A percentile compares a stretch with the other conserved stretches of the same genome.
Evolutionary conservation across 2,113 vertebrate genomes (phyloP).

Genomic region (Callorhinus ursinus): DNA sequence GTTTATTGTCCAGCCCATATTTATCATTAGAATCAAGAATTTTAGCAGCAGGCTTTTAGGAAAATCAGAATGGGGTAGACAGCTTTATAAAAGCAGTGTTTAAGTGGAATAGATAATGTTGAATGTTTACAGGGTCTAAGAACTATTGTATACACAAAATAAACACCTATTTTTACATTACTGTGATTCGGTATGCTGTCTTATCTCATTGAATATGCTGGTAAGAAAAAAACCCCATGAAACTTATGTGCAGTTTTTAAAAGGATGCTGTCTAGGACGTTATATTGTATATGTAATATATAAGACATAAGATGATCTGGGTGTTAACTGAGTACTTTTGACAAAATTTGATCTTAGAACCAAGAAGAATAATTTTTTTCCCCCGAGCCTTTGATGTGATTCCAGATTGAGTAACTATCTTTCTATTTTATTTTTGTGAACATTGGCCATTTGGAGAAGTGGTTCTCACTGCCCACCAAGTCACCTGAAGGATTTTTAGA

Average conservation of each 20-base stretch:
- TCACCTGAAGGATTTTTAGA: background rate
- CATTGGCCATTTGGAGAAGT: background rate
- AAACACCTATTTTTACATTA: conserved; percentile 72
- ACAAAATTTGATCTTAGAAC: background rate
- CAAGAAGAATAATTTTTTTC: background rate
- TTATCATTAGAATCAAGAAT: background rate
- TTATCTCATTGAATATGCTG: conserved; percentile 24
- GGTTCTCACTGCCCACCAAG: background rate
- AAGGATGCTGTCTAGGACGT: background rate
- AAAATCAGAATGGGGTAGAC: background rate
- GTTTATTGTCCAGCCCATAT: background rate
- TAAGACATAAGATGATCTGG: background rate
- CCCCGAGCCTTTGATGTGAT: background rate
- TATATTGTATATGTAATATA: background rate
- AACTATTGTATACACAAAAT: conserved; percentile 56
- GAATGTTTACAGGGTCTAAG: conserved; percentile 39
- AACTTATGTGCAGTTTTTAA: background rate
- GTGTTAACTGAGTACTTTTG: background rate
- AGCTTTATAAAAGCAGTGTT: conserved; percentile 58
- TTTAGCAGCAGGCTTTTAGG: background rate
- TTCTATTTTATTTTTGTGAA: background rate
- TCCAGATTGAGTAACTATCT: background rate
- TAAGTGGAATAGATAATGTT: background rate
- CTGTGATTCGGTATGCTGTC: background rate
- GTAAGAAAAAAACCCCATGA: background rate